Evolutionary conservation across 2,888 invertebrate genomes (phyloP).

Genomic region (Caenorhabditis sinica): DNA sequence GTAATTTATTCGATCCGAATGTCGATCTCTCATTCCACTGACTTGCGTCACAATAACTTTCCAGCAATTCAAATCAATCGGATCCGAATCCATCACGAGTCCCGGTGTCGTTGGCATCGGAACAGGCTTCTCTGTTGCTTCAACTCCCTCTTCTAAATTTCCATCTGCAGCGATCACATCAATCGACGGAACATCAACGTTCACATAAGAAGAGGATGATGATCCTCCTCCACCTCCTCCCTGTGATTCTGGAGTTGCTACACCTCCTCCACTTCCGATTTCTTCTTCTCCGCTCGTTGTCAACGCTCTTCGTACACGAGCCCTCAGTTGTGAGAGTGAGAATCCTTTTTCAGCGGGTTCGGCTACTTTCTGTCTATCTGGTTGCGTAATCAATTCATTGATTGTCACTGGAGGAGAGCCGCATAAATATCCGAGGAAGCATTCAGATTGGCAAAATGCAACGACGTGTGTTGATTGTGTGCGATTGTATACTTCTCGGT

Average conservation of each 20-base stretch:
- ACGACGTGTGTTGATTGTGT: constrained; percentile 79
- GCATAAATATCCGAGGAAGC: constrained; percentile 80
- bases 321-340: constrained; percentile 62
- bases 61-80: constrained; percentile 81
- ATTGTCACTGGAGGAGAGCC: constrained; percentile 79
- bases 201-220: constrained; percentile 39
- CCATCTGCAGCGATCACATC: constrained; percentile 60
- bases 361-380: constrained; percentile 24
- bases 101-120: constrained; percentile 34
- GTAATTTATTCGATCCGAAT: constrained; percentile 71
- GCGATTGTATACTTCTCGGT: constrained; percentile 79
- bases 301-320: constrained; percentile 60
- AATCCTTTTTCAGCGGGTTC: constrained; percentile 53
- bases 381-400: constrained; percentile 76
- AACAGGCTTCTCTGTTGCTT: constrained; percentile 2
- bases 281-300: constrained; percentile 57
- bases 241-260: constrained; percentile 56
- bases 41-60: constrained; percentile 77
- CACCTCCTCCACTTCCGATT: neutral
- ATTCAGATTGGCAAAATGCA: constrained; percentile 82
- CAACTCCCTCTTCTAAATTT: constrained; percentile 13
- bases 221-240: constrained; percentile 12
- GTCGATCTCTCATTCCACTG: constrained; percentile 77
- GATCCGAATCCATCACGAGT: constrained; percentile 71
- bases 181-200: constrained; percentile 65